Conservation (phyloP, 2,888 invertebrate species). For the Craniophora ligustri region DNA sequence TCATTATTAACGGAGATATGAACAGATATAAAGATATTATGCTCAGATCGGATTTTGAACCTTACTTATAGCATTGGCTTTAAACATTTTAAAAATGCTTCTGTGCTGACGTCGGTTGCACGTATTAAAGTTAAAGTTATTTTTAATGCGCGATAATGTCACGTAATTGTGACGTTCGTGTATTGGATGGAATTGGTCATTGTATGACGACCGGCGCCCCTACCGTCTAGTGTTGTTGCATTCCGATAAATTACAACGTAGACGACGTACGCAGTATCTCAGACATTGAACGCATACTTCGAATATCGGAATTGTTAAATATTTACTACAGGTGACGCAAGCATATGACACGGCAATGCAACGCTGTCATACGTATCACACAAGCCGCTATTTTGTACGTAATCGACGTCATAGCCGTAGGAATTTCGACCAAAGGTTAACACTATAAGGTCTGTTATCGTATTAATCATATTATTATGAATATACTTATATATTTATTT, state of each 20-base stretch:
- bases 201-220: slow-evolving; percentile 9
- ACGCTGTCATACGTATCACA: background rate
- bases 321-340: slow-evolving; percentile 26
- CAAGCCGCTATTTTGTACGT: background rate
- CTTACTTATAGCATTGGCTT: too few species aligned
- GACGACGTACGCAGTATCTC: slow-evolving; percentile 5
- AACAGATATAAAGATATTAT: background rate
- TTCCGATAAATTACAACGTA: slow-evolving; percentile 4
- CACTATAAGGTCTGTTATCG: slow-evolving; percentile 6
- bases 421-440: slow-evolving; percentile 12
- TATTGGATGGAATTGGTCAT: slow-evolving; percentile 6
- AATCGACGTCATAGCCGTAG: slow-evolving; percentile 6
- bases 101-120: background rate
- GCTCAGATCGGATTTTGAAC: too few species aligned
- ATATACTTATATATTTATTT: too few species aligned
- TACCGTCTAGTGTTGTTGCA: slow-evolving; percentile 14
- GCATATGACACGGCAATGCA: background rate
- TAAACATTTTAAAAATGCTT: background rate
- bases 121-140: background rate
- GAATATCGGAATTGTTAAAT: slow-evolving; percentile 1
- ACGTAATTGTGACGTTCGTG: slow-evolving; percentile 21
- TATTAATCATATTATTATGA: too few species aligned
- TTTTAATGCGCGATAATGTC: background rate
- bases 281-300: slow-evolving; percentile 6
- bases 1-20: slow-evolving; percentile 1